Percentiles rank a stretch among this genome's conserved stretches.
Conservation (phyloP, 2,797 vertebrate genomes). For the Pipistrellus kuhlii region DNA sequence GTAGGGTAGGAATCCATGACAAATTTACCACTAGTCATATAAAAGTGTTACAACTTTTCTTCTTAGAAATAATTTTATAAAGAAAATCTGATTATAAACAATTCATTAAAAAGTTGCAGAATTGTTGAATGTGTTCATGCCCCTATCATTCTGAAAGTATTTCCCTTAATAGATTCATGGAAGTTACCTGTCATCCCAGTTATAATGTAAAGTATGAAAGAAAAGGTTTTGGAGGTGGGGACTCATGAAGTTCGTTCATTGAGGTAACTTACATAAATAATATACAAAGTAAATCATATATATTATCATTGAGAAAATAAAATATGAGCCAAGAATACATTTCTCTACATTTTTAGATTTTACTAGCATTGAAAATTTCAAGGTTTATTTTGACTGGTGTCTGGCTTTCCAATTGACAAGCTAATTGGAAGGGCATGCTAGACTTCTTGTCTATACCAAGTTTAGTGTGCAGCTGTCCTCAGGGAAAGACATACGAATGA, state of each 20-base stretch:
- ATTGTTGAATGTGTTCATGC: neutral
- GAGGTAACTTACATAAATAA: conserved; percentile 60
- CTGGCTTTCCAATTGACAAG: conserved; percentile 84
- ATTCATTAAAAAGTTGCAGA: neutral
- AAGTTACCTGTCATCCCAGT: neutral
- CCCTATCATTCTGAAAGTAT: neutral
- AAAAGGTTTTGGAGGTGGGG: neutral
- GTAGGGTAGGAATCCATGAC: neutral
- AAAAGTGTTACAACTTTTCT: neutral
- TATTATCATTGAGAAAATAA: conserved; percentile 75
- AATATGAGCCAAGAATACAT: conserved; percentile 70
- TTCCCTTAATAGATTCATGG: neutral
- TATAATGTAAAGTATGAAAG: neutral
- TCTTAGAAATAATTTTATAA: neutral
- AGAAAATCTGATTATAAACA: conserved; percentile 1
- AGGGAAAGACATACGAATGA: conserved; percentile 75
- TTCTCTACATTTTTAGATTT: conserved; percentile 80
- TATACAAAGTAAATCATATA: conserved; percentile 67
- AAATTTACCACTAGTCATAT: neutral
- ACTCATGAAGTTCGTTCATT: neutral
- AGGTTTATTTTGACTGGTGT: conserved; percentile 88
- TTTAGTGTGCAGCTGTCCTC: conserved; percentile 82
- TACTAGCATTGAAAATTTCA: conserved; percentile 77
- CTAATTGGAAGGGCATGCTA: conserved; percentile 84
- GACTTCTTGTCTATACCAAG: conserved; percentile 73